Evolutionary conservation across 2,888 invertebrate species (phyloP).

Genomic region (Eristalis pertinax): DNA sequence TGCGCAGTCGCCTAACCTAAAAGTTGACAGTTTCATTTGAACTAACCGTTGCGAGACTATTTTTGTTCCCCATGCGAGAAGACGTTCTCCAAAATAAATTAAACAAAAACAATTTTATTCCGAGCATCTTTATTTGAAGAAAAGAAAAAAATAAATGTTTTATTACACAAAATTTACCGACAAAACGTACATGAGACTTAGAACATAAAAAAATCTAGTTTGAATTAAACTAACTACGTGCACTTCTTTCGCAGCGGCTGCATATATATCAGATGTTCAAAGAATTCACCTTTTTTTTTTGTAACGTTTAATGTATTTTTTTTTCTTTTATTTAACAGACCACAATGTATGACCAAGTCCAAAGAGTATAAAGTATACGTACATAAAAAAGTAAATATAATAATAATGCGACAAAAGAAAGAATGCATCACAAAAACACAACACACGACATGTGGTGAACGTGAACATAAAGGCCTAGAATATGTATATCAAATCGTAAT

Average conservation of each 20-base stretch:
- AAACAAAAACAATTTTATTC: neutral
- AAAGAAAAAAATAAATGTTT: neutral
- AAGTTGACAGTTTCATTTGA: too few species aligned
- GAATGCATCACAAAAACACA: slow-evolving; percentile 46
- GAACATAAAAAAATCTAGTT: slow-evolving; percentile 38
- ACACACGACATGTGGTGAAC: slow-evolving; percentile 49
- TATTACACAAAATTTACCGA: slow-evolving; percentile 6
- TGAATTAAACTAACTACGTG: slow-evolving; percentile 57
- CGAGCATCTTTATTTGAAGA: slow-evolving; percentile 36
- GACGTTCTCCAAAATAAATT: neutral
- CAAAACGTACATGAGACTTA: neutral
- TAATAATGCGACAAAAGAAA: slow-evolving; percentile 9
- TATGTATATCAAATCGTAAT: slow-evolving; percentile 47
- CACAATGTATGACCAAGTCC: slow-evolving; percentile 60
- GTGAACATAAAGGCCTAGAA: slow-evolving; percentile 31
- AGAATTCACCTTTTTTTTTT: slow-evolving; percentile 2
- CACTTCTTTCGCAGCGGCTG: neutral
- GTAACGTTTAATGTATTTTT: neutral
- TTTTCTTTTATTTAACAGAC: slow-evolving; percentile 62
- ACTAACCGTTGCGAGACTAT: too few species aligned
- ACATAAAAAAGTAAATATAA: slow-evolving; percentile 11
- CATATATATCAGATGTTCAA: slow-evolving; percentile 6
- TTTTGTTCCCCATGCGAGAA: too few species aligned
- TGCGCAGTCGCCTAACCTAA: too few species aligned
- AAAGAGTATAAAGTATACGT: slow-evolving; percentile 26